Evolutionary conservation across 1,140 invertebrate species (phyloP), one percentile per base, ranked within the genome.

Genomic region (Antheraea mylitta): DNA sequence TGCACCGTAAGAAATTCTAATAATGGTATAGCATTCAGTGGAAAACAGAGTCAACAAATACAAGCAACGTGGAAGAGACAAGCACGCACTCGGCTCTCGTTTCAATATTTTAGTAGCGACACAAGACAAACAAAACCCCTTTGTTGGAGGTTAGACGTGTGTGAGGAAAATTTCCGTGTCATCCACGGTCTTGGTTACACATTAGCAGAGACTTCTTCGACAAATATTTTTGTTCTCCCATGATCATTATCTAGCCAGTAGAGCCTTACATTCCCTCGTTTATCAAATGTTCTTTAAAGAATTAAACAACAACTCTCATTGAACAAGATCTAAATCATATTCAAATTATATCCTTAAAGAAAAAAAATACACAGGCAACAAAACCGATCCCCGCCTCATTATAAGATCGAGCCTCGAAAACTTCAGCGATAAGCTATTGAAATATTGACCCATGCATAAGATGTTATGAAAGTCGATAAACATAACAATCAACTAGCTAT

Each of bases 81-180:
- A 80, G 85, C 83, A 85, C 79, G 82, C 83, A 84, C 85, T 88
- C 79, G 73, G 80, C 66, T 65, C 84, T 85, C 83, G 84, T 87
- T 86, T 85, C 89, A 91, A 91, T 91, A 91, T 91, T 91, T 88
- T 91, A 89, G 89, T 91, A 89, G 89, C 86, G 86, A 87, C 86
- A 79, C 83, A 86, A 83, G 71, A 77, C 88, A 91, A 89, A 91
- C 79, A 91, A 62, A 84, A 86, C 87, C 85, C 81, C 87, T 89
- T 86, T 89, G 87, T 86, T 81, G 85, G 85, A 83, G 87, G 87
- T 85, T 85, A 87, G 78, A 82, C 82, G 82, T 89, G 85, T 90
- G 87, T 90, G 86, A 90, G 89, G 84, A 88, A 86, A 90, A 85
- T 88, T 90, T 89, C 86, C 86, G 86, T 87, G 87, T 90, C 86